These are phyloP conservation scores for Condylura cristata DNA, from an alignment of 2,113 vertebrate genomes.

Conservation along the genomic window DNA sequence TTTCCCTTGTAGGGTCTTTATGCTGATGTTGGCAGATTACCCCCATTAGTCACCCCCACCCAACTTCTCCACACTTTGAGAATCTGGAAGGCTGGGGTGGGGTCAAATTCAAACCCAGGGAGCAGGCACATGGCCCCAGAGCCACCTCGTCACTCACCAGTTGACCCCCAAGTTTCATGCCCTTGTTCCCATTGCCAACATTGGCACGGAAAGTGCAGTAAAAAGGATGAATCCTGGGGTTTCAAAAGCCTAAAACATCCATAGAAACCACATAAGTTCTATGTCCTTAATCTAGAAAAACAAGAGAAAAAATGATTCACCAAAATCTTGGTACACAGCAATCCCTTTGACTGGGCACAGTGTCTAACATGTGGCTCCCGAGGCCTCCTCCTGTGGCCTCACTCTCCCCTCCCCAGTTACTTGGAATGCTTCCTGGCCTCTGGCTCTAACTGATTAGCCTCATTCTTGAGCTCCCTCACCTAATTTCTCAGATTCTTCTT, in stretches of 20 bases:
- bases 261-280: background rate
- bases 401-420: background rate
- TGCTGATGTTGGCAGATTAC: background rate
- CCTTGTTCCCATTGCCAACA: background rate
- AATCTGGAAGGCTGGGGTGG: background rate
- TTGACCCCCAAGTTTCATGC: no score
- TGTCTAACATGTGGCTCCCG: background rate
- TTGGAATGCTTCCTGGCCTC: constrained; percentile 37
- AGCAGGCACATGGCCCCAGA: background rate
- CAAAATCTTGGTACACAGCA: background rate
- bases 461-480: constrained; percentile 13
- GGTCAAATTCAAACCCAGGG: background rate
- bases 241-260: background rate
- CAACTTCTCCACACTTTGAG: background rate
- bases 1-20: background rate
- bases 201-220: background rate
- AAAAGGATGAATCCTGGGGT: background rate
- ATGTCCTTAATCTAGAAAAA: constrained; percentile 8
- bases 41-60: background rate
- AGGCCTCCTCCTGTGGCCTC: background rate
- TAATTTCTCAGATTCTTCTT: background rate
- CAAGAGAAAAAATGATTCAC: background rate
- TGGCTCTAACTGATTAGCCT: background rate
- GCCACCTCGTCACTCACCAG: background rate
- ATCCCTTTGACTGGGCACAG: background rate